Evolutionary conservation across 2,888 invertebrate species (phyloP).

Genomic region (Cistogaster globosa): DNA sequence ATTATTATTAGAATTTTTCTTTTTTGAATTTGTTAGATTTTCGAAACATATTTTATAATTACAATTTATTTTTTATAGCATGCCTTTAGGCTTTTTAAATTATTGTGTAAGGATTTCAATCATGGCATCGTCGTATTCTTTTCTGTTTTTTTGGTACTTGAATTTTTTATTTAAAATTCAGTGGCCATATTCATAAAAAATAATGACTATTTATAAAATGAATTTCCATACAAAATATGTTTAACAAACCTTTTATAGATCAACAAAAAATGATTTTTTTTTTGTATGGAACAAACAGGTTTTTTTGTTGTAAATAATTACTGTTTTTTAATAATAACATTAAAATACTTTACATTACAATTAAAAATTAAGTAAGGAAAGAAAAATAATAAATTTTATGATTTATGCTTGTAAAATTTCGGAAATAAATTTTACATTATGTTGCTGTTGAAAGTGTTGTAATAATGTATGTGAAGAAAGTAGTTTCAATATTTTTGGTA

Average conservation of each 20-base stretch:
- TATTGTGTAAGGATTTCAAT: conserved; percentile 30
- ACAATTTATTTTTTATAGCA: conserved; percentile 42
- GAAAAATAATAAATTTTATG: conserved; percentile 12
- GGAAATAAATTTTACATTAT: conserved; percentile 63
- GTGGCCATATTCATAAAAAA: too few relatives aligned
- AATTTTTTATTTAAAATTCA: conserved; percentile 1
- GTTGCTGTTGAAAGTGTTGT: conserved; percentile 66
- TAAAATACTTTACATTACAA: conserved; percentile 65
- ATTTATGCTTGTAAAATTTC: conserved; percentile 37
- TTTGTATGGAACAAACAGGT: too few relatives aligned
- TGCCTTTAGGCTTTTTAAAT: conserved; percentile 51
- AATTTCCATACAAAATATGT: too few relatives aligned
- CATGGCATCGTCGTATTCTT: conserved; percentile 53
- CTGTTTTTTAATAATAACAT: conserved; percentile 52
- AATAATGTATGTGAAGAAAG: conserved; percentile 67
- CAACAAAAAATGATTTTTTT: too few relatives aligned
- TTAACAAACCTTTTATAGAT: too few relatives aligned
- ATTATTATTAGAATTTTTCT: conserved; percentile 43
- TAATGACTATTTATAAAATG: too few relatives aligned
- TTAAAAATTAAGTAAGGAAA: conserved; percentile 1
- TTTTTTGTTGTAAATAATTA: conserved; percentile 46
- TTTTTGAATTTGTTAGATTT: conserved; percentile 3
- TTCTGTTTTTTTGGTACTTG: conserved; percentile 54
- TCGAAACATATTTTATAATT: conserved; percentile 25
- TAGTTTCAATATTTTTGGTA: conserved; percentile 81